phyloP scores from a whole-genome alignment of 2,113 vertebrate species.

The Pontoporia blainvillei region DNA sequence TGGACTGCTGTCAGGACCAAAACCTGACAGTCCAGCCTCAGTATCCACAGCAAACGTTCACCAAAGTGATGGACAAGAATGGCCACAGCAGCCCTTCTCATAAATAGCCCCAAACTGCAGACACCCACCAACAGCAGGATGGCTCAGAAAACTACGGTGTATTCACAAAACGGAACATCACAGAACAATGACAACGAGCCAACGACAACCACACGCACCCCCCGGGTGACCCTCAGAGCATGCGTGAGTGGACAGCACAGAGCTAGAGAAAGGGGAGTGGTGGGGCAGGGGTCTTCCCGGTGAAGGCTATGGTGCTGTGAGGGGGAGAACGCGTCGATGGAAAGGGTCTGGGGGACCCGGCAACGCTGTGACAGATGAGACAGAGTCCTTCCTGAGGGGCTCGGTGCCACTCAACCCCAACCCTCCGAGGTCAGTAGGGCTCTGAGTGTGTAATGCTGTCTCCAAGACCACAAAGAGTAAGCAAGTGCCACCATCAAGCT shows the following conservation, averaged over 20 bases:
- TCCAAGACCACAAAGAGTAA: background rate
- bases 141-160: accelerated
- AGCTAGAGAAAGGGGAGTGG: background rate
- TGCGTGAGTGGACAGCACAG: accelerated
- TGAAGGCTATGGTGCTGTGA: background rate
- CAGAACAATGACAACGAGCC: accelerated
- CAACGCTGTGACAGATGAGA: background rate
- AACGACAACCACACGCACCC: accelerated
- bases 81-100: background rate
- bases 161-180: accelerated
- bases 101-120: background rate
- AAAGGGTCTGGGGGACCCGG: background rate
- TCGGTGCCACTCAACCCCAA: accelerated
- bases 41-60: accelerated
- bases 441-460: background rate
- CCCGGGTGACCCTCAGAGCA: accelerated
- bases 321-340: accelerated
- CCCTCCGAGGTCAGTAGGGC: background rate
- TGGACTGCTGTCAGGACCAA: accelerated
- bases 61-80: background rate
- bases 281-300: accelerated
- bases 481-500: too few relatives aligned
- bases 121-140: accelerated
- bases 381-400: background rate
- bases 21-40: too few relatives aligned